Percentiles rank a stretch among this genome's conserved stretches.
Evolutionary conservation across 2,888 invertebrate species (phyloP).

Genomic region (Parnassius orleans): DNA sequence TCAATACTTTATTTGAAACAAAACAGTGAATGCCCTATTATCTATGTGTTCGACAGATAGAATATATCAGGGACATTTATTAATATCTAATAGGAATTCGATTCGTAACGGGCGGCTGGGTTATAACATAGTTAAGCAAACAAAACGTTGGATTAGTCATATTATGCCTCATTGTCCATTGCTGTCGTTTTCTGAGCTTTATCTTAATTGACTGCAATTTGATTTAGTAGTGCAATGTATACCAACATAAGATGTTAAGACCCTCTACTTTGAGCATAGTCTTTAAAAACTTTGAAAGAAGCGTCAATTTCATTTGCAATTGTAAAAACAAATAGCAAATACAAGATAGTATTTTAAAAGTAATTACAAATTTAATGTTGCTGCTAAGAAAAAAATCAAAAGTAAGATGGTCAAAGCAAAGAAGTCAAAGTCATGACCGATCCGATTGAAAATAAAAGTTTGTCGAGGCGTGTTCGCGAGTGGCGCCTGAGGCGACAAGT

Average conservation of each 20-base stretch:
- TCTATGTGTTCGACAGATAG: slow-evolving; percentile 6
- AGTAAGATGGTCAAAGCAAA: too few relatives aligned
- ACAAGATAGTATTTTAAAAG: slow-evolving; percentile 26
- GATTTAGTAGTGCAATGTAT: slow-evolving; percentile 63
- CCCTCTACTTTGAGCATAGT: slow-evolving; percentile 12
- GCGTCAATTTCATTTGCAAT: slow-evolving; percentile 37
- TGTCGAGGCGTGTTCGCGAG: slow-evolving; percentile 53
- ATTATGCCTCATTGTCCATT: slow-evolving; percentile 68
- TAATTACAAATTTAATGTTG: slow-evolving; percentile 34
- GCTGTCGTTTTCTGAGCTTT: slow-evolving; percentile 71
- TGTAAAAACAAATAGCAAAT: slow-evolving; percentile 34
- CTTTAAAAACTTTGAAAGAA: slow-evolving; percentile 32
- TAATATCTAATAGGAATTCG: slow-evolving; percentile 49
- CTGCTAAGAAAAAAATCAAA: slow-evolving; percentile 27
- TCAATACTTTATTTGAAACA: not conserved
- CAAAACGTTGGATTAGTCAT: slow-evolving; percentile 75
- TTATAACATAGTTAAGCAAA: slow-evolving; percentile 70
- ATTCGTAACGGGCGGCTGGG: slow-evolving; percentile 47
- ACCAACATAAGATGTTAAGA: slow-evolving; percentile 44
- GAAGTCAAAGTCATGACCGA: slow-evolving; percentile 31
- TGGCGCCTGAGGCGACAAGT: slow-evolving; percentile 67
- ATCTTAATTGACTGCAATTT: slow-evolving; percentile 79
- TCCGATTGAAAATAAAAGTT: slow-evolving; percentile 36
- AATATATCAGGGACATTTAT: slow-evolving; percentile 15
- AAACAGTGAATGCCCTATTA: not conserved